Base-by-base conservation (phyloP, 2,888 invertebrate species). In the Papilio demoleus region DNA sequence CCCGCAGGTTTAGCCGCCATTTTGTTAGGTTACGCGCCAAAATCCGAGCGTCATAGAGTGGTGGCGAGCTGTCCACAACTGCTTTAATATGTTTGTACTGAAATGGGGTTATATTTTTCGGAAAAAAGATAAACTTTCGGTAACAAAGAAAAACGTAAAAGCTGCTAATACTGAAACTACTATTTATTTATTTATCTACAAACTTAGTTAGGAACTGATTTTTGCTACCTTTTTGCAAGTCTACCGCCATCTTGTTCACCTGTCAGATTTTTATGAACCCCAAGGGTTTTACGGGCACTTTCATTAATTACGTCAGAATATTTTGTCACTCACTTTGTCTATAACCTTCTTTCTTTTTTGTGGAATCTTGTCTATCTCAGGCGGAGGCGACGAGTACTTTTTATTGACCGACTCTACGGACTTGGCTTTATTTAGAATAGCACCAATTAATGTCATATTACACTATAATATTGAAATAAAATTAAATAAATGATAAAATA, bases 331-430 rank as follows among this genome's bases (percentile, higher is more conserved):
- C 14, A 68, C 68, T 71, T 74, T 75, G 45, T 70, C 45, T 9
- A 63, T 60, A 4, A 42, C 24, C 34, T 64, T 68, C 38, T 65
- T 75, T 31, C 45, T 65, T 53, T 65, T 68, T 24, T 53, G 67
- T 22, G 59, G 36, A 0, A 67, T 56, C 2, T 72, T 73, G 0
- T 75, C 73, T 0, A 77, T 22, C 68, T 88, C 89, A 0, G 89
- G 89, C 0, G 90, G 89, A 0, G 90, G 88, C 0, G 89, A 88
- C 0, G 70, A 24, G 36, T 82, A 84, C 19, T 81, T 85, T 1
- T 65, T 70, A 0, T 12, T 40, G 0, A 78, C 24, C 0, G 76
- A 78, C 0, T 81, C 82, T 0, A 76, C 75, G 0, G 81, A 81
- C n/a, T 77, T 75, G 0, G 81, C 85, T 62, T 79, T 86, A 17